Conservation (phyloP, 2,888 invertebrate species). For the Ypsolopha sequella region DNA sequence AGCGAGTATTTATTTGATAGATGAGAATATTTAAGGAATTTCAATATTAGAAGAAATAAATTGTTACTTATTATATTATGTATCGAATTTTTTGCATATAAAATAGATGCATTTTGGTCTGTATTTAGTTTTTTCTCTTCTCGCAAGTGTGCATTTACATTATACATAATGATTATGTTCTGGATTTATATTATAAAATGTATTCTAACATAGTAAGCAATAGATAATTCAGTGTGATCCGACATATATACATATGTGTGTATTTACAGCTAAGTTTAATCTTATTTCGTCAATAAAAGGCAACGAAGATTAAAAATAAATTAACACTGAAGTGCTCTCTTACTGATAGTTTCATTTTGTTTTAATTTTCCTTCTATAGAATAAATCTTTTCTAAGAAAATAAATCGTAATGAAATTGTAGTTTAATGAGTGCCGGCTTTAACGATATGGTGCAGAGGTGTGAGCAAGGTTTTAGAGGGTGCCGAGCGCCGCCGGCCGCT, state of each 20-base stretch:
- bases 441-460: too few species aligned
- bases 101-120: slow-evolving; percentile 29
- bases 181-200: neutral
- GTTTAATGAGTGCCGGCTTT: too few species aligned
- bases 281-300: slow-evolving; percentile 7
- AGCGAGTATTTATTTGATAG: slow-evolving; percentile 48
- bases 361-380: neutral
- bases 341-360: slow-evolving; percentile 6
- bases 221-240: neutral
- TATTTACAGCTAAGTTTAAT: neutral
- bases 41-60: slow-evolving; percentile 21
- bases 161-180: slow-evolving; percentile 12
- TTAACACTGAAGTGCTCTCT: slow-evolving; percentile 26
- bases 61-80: slow-evolving; percentile 13
- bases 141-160: slow-evolving; percentile 4
- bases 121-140: slow-evolving; percentile 16
- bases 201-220: neutral
- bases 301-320: slow-evolving; percentile 42
- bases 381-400: neutral
- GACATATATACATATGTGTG: neutral
- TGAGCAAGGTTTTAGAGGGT: too few species aligned
- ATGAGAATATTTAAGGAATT: slow-evolving; percentile 23
- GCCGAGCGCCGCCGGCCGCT: too few species aligned
- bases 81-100: slow-evolving; percentile 10
- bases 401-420: too few species aligned